Evolutionary conservation across 2,797 vertebrate genomes (phyloP).

Genomic region (Synaphobranchus kaupii): DNA sequence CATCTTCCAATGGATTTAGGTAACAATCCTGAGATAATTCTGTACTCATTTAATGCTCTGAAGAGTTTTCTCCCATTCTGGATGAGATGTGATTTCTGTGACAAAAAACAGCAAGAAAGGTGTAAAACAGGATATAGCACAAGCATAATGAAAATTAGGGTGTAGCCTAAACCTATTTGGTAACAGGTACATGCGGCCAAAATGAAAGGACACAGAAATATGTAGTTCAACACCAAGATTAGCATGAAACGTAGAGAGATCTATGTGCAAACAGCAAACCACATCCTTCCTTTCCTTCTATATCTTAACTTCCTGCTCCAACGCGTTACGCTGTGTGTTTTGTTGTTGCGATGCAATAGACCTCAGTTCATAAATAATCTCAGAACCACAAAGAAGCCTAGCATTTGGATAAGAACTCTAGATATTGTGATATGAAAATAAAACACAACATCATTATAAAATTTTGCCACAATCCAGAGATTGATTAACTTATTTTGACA

Average conservation of each 20-base stretch:
- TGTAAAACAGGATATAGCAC: background rate
- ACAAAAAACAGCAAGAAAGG: background rate
- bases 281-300: conserved; percentile 59
- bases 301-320: conserved; percentile 45
- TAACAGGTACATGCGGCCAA: background rate
- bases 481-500: background rate
- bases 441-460: background rate
- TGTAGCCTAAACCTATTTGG: background rate
- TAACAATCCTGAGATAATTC: background rate
- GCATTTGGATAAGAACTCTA: background rate
- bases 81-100: background rate
- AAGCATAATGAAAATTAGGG: background rate
- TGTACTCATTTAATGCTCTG: background rate
- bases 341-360: background rate
- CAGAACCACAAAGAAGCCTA: background rate
- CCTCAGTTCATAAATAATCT: background rate
- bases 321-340: background rate
- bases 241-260: background rate
- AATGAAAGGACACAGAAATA: background rate
- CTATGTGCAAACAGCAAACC: conserved; percentile 37
- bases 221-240: background rate
- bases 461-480: background rate
- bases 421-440: background rate
- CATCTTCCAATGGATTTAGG: background rate
- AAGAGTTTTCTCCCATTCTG: background rate